phyloP scores from a whole-genome alignment of 1,140 invertebrate species.

The Samia ricini region DNA sequence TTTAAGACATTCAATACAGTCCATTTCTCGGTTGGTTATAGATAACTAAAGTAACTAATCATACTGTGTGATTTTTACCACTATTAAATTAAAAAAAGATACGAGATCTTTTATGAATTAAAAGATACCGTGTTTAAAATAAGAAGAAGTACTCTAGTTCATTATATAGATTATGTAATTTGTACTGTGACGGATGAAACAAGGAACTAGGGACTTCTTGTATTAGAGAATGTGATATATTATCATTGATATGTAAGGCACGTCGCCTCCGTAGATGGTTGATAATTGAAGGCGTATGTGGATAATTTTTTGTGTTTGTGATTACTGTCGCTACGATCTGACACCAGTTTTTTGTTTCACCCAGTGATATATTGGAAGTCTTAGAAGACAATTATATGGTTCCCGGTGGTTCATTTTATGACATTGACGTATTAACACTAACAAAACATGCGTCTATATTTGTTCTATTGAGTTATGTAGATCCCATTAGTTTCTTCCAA shows the following conservation, averaged over 20 bases:
- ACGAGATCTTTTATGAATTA: too few relatives aligned
- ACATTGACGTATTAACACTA: background rate
- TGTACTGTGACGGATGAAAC: background rate
- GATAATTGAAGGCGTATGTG: constrained; percentile 67
- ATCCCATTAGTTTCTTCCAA: background rate
- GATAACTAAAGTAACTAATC: too few relatives aligned
- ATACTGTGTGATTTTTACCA: too few relatives aligned
- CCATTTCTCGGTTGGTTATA: too few relatives aligned
- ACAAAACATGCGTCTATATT: background rate
- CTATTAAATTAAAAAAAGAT: too few relatives aligned
- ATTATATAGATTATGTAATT: background rate
- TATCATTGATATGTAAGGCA: constrained; percentile 54
- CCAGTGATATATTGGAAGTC: constrained; percentile 57
- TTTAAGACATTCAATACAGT: too few relatives aligned
- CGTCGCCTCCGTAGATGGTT: constrained; percentile 63
- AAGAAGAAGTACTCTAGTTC: background rate
- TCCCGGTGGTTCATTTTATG: constrained; percentile 1
- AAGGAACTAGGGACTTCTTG: background rate
- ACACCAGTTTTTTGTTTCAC: constrained; percentile 63
- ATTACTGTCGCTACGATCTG: constrained; percentile 63
- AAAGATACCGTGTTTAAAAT: too few relatives aligned
- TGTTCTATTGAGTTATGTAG: background rate
- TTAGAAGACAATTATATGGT: constrained; percentile 18
- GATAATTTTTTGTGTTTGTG: constrained; percentile 55
- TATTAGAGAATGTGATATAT: constrained; percentile 42